Base-by-base conservation (phyloP, 2,888 invertebrate species). In the Ectobius pallidus region DNA sequence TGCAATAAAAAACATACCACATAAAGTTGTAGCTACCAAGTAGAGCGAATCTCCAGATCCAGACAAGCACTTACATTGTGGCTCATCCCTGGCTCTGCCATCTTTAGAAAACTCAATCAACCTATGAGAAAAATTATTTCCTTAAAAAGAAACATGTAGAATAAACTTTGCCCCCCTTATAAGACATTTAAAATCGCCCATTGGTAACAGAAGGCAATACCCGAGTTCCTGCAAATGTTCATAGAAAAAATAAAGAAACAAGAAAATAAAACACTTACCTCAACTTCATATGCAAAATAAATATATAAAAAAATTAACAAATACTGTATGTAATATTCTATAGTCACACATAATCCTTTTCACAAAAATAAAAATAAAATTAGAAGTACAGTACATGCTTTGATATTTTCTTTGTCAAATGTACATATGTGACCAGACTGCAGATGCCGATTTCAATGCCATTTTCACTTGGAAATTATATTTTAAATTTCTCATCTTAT, bases 41-140 rank as follows among this genome's bases (percentile, higher is more conserved):
- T 25, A 42, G 46, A 30, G 44, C 65, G 25, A 65, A 9, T 46
- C 65, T 44, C 1, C 30, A 22, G 30, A 46, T 65, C 44, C 30
- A 65, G n/a, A 46, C 65, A 44, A 65, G 22, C 20, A n/a, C 61
- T 63, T 39, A 63, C 39, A 63, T 9, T 25, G 20, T 20, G 42
- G 65, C 30, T 46, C 65, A 65, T 46, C 46, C 42, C 25, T 46
- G 44, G 27, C 30, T 44, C 65, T 46, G 46, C 65, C 65, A 46
- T 65, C 46, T 27, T 46, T 65, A 65, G 30, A 27, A 65, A 65
- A 65, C 25, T 65, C 22, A 65, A 46, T 65, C 65, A 65, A 65
- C 46, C 65, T 65, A 27, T 27, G 65, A 65, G 46, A 65, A 65
- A 65, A 65, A 65, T 46, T 14, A 46, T 65, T 44, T 44, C 27